Percentiles rank a stretch among this genome's conserved stretches.
Evolutionary conservation across 2,888 invertebrate genomes (phyloP).

Genomic region (Tribolium freemani): DNA sequence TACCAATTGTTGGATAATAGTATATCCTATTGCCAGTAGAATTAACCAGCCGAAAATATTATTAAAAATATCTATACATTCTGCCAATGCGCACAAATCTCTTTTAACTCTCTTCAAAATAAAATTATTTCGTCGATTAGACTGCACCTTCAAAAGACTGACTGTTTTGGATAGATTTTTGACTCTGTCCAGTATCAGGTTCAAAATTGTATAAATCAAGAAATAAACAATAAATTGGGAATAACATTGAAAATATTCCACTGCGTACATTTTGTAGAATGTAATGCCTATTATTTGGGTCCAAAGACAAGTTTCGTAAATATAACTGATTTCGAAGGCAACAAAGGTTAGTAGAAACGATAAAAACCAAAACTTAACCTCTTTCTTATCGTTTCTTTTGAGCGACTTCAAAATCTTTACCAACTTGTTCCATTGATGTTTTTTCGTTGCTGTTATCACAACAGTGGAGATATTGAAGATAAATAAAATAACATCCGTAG

Average conservation of each 20-base stretch:
- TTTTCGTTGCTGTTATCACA: background rate
- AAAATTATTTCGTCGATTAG: background rate
- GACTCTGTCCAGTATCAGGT: background rate
- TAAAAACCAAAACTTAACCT: background rate
- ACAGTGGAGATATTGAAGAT: background rate
- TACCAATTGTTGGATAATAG: background rate
- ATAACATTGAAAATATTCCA: background rate
- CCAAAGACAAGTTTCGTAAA: background rate
- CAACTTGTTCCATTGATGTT: background rate
- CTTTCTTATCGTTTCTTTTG: background rate
- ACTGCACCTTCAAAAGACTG: background rate
- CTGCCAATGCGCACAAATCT: background rate
- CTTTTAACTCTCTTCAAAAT: background rate
- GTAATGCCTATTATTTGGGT: background rate
- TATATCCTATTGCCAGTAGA: background rate
- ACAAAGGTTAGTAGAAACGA: background rate
- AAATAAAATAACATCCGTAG: background rate
- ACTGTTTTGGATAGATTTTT: background rate
- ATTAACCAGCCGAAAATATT: background rate
- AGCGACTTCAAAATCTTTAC: background rate
- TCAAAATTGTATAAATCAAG: background rate
- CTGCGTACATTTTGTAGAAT: background rate
- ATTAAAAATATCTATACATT: background rate
- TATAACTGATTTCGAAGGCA: background rate
- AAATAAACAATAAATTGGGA: background rate